Evolutionary conservation across 2,888 invertebrate genomes (phyloP).

Genomic region (Aphidoletes aphidimyza): DNA sequence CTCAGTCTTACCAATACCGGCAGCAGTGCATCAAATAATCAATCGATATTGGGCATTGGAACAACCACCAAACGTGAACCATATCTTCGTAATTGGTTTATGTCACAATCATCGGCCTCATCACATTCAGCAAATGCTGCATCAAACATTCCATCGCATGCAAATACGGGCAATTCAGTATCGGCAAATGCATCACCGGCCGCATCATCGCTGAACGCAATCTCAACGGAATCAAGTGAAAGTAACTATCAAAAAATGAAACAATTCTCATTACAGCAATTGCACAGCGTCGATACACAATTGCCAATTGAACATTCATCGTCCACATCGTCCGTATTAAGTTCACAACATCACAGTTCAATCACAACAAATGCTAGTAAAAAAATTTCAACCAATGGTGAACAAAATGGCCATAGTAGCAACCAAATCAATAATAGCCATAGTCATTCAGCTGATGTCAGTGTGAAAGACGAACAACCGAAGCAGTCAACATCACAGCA

Average conservation of each 20-base stretch:
- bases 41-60: not conserved
- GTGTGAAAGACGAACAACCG: conserved; percentile 51
- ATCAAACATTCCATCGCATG: conserved; percentile 55
- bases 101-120: conserved; percentile 57
- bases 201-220: conserved; percentile 57
- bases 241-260: conserved; percentile 44
- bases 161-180: conserved; percentile 61
- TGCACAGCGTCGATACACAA: not conserved
- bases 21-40: conserved; percentile 21
- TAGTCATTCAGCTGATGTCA: conserved; percentile 50
- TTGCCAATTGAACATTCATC: conserved; percentile 55
- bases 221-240: not conserved
- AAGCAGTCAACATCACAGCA: conserved; percentile 54
- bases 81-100: conserved; percentile 63
- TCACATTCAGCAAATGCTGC: conserved; percentile 44
- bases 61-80: conserved; percentile 60
- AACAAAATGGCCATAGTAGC: not conserved
- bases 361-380: conserved; percentile 23
- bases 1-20: conserved; percentile 16
- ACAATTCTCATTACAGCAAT: conserved; percentile 38
- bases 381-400: conserved; percentile 34
- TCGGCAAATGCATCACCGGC: conserved; percentile 61
- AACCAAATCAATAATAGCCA: conserved; percentile 45
- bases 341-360: conserved; percentile 57
- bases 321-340: conserved; percentile 58